A percentile compares a stretch with the other conserved stretches of the same genome.
These are phyloP conservation scores for Nycticebus coucang DNA, from an alignment of 2,113 vertebrate genomes.

Conservation along the genomic window DNA sequence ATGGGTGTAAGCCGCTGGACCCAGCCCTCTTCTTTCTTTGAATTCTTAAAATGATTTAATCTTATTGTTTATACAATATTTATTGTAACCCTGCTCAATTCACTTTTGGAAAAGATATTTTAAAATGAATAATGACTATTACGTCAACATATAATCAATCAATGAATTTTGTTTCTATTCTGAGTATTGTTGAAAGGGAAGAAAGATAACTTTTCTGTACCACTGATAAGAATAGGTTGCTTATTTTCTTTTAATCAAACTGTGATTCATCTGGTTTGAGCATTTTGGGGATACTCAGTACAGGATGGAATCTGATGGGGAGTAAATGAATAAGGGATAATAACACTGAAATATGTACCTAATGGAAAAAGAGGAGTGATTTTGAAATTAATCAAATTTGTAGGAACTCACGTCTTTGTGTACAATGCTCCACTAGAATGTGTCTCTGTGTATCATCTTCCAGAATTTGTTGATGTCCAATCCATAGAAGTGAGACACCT, in stretches of 20 bases:
- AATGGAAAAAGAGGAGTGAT: neutral
- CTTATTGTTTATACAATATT: neutral
- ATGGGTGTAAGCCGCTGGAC: no score
- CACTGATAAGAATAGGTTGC: neutral
- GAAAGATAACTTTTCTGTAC: neutral
- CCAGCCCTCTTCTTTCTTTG: neutral
- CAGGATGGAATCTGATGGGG: neutral
- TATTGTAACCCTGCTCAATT: neutral
- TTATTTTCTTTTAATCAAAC: neutral
- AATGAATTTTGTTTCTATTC: neutral
- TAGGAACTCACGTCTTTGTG: neutral
- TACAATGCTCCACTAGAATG: neutral
- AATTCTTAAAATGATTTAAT: constrained; percentile 22
- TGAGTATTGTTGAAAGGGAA: neutral
- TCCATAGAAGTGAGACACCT: neutral
- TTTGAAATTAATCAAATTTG: neutral
- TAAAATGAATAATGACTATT: neutral
- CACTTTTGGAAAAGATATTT: neutral
- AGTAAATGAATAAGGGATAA: neutral
- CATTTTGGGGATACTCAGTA: neutral
- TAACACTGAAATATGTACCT: neutral
- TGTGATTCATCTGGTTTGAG: neutral
- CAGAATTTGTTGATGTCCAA: neutral
- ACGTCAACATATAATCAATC: neutral
- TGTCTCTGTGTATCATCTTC: neutral